These are phyloP conservation scores for Sturmia bella DNA, from an alignment of 2,888 invertebrate genomes.

Conservation along the genomic window DNA sequence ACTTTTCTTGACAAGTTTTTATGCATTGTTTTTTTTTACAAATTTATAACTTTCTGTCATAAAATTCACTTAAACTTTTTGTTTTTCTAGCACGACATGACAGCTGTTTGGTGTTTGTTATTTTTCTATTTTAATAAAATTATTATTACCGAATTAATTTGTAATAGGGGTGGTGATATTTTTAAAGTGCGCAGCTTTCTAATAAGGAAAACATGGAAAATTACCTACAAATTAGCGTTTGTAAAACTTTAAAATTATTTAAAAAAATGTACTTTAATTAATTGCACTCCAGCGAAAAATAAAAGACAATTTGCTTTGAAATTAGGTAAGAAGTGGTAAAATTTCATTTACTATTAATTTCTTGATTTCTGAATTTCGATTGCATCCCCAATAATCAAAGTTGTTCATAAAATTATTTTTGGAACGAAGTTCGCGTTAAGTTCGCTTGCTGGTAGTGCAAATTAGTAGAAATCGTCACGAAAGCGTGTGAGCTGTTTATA, in stretches of 20 bases:
- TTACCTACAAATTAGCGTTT: too few relatives aligned
- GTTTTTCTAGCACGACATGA: slow-evolving; percentile 17
- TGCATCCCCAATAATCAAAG: too few relatives aligned
- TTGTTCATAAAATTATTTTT: too few relatives aligned
- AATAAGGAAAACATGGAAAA: not conserved
- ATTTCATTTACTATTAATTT: too few relatives aligned
- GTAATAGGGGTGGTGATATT: not conserved
- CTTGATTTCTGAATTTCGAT: too few relatives aligned
- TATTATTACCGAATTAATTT: slow-evolving; percentile 6
- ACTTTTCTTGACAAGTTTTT: slow-evolving; percentile 3
- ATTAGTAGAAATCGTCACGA: too few relatives aligned
- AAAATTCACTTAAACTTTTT: slow-evolving; percentile 17
- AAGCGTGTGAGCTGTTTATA: too few relatives aligned
- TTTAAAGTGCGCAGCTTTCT: not conserved
- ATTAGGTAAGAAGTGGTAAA: too few relatives aligned
- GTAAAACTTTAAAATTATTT: not conserved
- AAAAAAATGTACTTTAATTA: not conserved
- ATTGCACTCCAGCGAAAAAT: too few relatives aligned
- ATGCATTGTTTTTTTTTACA: not conserved
- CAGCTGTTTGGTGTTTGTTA: slow-evolving; percentile 44
- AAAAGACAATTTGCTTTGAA: too few relatives aligned
- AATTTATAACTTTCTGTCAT: not conserved
- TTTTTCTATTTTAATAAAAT: slow-evolving; percentile 5
- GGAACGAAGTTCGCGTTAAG: too few relatives aligned
- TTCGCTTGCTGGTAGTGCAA: too few relatives aligned